Evolutionary conservation across 2,797 vertebrate genomes (phyloP), one percentile per base, ranked within the genome.

Genomic region (Yasuhikotakia modesta): DNA sequence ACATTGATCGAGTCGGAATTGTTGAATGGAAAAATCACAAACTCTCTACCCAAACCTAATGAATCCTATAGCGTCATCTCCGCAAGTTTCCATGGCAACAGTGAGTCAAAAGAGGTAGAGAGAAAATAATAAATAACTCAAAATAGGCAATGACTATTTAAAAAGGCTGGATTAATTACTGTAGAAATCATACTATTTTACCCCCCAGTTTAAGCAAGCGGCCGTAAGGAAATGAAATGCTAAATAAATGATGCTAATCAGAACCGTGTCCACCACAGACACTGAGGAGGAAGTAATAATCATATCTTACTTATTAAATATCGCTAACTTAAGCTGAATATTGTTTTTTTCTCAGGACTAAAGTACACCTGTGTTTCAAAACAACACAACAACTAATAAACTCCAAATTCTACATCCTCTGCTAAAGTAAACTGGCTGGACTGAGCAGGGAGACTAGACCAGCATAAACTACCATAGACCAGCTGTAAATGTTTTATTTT

Each of bases 1-100:
- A 55, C 76, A 78, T 19, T 78, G 76, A 78, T 71, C 57, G 60
- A 78, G 58, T 53, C 67, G 61, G 66, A 78, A 57, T 65, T 65
- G 76, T 65, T 71, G 68, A 32, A 78, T 46, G 69, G 58, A 45
- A 64, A 17, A 71, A 65, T 78, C 61, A 30, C 57, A 78, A 78
- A 71, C 4, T 57, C 58, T 65, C 68, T 55, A 17, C 58, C 65
- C 68, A 60, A 30, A 78, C 76, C 35, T 71, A 71, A 71, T 78
- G 68, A 78, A 78, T 70, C 58, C 58, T 64, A 24, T 32, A 70
- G 76, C 67, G 71, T 78, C 58, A 55, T 24, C 39, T 70, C 76
- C 53, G 52, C 58, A 71, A 57, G 58, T 70, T 53, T 27, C 76
- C 76, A 71, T 53, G 61, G 46, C 48, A 78, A 78, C 68, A 65